A percentile compares a stretch with the other conserved stretches of the same genome.
Evolutionary conservation across 2,113 vertebrate species (phyloP).

Genomic region (Ochotona curzoniae): DNA sequence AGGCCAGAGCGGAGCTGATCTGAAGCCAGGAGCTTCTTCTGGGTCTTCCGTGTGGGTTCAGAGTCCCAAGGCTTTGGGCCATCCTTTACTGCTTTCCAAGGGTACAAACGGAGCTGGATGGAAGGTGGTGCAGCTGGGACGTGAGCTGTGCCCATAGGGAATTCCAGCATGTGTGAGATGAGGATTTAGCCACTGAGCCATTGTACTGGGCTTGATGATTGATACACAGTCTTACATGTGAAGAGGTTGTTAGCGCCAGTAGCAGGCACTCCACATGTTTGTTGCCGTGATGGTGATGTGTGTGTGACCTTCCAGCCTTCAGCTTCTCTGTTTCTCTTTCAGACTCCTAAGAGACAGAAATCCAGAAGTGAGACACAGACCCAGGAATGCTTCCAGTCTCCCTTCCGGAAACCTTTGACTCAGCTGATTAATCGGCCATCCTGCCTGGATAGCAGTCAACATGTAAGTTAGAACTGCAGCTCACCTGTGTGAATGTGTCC

Average conservation of each 20-base stretch:
- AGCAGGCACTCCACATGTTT: conserved; percentile 38
- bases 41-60: no score
- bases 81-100: no score
- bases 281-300: not conserved
- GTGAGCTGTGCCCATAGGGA: no score
- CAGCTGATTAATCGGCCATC: conserved; percentile 86
- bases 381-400: conserved; percentile 87
- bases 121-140: no score
- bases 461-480: conserved; percentile 87
- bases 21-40: no score
- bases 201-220: no score
- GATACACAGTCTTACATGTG: not conserved
- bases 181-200: no score
- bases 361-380: conserved; percentile 56
- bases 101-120: no score
- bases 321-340: conserved; percentile 52
- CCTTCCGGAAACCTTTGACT: conserved; percentile 91
- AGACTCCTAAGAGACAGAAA: conserved; percentile 89
- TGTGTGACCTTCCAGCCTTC: not conserved
- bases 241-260: conserved; percentile 29
- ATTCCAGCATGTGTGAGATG: no score
- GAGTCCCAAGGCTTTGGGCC: no score
- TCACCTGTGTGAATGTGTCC: not conserved
- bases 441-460: conserved; percentile 90
- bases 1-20: no score